phyloP scores from a whole-genome alignment of 2,113 vertebrate species.

The Taxidea taxus region DNA sequence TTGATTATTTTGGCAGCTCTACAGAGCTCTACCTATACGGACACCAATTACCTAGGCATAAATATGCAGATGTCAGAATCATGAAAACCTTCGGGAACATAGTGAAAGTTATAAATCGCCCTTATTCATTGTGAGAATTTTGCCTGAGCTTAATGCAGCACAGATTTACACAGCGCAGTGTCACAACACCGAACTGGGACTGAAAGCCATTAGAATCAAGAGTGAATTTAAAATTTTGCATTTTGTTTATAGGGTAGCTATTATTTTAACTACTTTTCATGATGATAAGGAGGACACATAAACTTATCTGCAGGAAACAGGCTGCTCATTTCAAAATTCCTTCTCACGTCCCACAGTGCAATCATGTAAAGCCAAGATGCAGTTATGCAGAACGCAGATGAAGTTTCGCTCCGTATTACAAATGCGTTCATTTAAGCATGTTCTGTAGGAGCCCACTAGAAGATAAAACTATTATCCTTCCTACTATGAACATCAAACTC shows the following conservation, averaged over 20 bases:
- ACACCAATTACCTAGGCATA: neutral
- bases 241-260: constrained; percentile 23
- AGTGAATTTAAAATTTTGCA: constrained; percentile 30
- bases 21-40: neutral
- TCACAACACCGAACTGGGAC: neutral
- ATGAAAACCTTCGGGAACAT: neutral
- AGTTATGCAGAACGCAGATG: constrained; percentile 43
- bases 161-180: neutral
- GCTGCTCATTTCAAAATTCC: constrained; percentile 59
- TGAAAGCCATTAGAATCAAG: neutral
- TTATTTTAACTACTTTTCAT: constrained; percentile 57
- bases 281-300: constrained; percentile 39
- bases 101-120: neutral
- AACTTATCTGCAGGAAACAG: constrained; percentile 72
- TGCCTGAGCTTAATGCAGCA: neutral
- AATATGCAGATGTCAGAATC: neutral
- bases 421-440: neutral
- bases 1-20: neutral
- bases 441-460: constrained; percentile 6
- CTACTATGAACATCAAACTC: neutral
- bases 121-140: neutral
- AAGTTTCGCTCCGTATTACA: constrained; percentile 50
- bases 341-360: constrained; percentile 15
- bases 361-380: constrained; percentile 32
- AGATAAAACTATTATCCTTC: neutral